A percentile compares a stretch with the other conserved stretches of the same genome.
These are phyloP conservation scores for Nemotelus pantherinus DNA, from an alignment of 2,888 invertebrate genomes.

Conservation along the genomic window DNA sequence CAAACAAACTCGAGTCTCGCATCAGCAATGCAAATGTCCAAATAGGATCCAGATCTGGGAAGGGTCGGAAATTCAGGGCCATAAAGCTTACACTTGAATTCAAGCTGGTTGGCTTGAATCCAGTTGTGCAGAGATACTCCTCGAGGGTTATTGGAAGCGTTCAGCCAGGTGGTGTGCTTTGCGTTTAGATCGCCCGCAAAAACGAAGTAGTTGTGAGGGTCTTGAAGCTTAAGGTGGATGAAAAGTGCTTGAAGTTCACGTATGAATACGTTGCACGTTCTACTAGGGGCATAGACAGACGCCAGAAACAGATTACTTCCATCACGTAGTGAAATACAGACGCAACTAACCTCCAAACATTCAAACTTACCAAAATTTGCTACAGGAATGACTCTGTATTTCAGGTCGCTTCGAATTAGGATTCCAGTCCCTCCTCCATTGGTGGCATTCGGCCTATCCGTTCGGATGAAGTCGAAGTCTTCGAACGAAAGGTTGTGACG, in stretches of 20 bases:
- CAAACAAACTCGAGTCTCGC: not conserved
- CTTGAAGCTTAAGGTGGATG: conserved; percentile 23
- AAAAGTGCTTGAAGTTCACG: conserved; percentile 28
- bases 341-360: conserved; percentile 1
- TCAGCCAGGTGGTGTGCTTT: conserved; percentile 30
- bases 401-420: not conserved
- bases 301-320: conserved; percentile 2
- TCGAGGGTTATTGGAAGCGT: conserved; percentile 31
- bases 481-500: not conserved
- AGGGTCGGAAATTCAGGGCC: not conserved
- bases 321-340: not conserved
- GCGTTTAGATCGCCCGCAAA: conserved; percentile 44
- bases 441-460: not conserved
- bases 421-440: not conserved
- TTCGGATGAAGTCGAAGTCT: not conserved
- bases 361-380: not conserved
- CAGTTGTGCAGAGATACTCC: conserved; percentile 29
- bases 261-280: not conserved
- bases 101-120: conserved; percentile 17
- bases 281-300: conserved; percentile 8
- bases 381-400: not conserved
- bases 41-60: conserved; percentile 3
- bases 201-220: conserved; percentile 25
- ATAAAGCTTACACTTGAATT: conserved; percentile 2
- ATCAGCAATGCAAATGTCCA: conserved; percentile 12